phyloP scores from a whole-genome alignment of 2,797 vertebrate species.

The Gymnocypris eckloni region DNA sequence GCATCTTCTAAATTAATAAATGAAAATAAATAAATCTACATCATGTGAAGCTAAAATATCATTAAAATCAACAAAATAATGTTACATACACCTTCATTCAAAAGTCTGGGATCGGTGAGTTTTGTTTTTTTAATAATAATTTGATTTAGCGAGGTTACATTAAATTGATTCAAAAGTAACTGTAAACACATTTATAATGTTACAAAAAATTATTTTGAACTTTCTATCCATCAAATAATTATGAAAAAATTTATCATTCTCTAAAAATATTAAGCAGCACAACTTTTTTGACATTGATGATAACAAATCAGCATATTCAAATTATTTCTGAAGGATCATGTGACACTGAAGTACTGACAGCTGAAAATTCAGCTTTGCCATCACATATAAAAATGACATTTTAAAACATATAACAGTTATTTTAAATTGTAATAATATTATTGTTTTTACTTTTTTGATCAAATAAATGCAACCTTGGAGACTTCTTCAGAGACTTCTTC shows the following conservation, averaged over 20 bases:
- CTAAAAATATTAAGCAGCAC: no score
- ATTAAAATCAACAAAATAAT: background rate
- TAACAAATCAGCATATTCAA: background rate
- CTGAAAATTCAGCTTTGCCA: background rate
- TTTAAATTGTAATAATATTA: no score
- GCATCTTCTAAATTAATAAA: background rate
- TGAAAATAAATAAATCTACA: background rate
- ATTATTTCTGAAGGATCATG: background rate
- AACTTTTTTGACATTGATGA: no score
- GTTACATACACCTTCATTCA: background rate
- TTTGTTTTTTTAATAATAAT: background rate
- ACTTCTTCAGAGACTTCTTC: background rate
- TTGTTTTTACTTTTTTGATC: background rate
- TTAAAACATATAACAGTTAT: no score
- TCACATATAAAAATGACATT: background rate
- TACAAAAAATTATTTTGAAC: no score
- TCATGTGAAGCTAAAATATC: background rate
- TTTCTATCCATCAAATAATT: no score
- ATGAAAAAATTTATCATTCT: no score
- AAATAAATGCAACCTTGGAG: background rate
- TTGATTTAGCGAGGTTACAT: background rate
- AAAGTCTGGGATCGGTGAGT: background rate
- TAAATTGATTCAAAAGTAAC: no score
- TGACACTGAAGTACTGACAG: background rate
- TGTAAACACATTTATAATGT: no score